Evolutionary conservation across 2,888 invertebrate genomes (phyloP).

Genomic region (Erynnis tages): DNA sequence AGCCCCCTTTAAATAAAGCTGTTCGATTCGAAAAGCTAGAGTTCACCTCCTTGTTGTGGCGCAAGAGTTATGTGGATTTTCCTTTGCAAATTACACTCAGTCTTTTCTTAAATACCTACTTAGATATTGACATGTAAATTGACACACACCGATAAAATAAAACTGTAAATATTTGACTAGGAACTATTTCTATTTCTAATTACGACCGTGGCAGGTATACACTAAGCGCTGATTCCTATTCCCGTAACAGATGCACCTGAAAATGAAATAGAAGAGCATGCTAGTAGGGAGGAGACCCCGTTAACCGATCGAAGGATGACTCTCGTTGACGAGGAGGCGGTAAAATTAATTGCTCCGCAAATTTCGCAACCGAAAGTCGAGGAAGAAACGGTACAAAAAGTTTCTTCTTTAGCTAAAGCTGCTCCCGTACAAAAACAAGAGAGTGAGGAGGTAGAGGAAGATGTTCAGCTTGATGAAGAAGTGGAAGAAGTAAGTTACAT

Average conservation of each 20-base stretch:
- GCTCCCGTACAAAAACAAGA: conserved; percentile 44
- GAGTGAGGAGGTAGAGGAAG: conserved; percentile 50
- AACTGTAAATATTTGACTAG: conserved; percentile 9
- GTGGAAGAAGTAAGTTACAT: conserved; percentile 33
- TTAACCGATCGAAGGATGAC: conserved; percentile 70
- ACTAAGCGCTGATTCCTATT: conserved; percentile 35
- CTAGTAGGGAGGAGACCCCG: conserved; percentile 58
- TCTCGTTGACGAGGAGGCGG: conserved; percentile 55
- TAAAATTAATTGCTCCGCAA: conserved; percentile 41
- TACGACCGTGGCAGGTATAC: conserved; percentile 17
- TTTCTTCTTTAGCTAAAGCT: conserved; percentile 43
- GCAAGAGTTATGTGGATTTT: neutral
- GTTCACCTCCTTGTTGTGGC: neutral
- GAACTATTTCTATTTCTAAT: neutral
- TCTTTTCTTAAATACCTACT: neutral
- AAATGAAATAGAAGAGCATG: conserved; percentile 46
- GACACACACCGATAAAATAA: neutral
- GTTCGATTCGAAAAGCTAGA: neutral
- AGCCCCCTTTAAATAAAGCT: too few species aligned
- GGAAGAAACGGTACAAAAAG: conserved; percentile 34
- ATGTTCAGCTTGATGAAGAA: conserved; percentile 35
- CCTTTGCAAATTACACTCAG: neutral
- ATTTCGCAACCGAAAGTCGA: conserved; percentile 27
- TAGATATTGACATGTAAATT: neutral
- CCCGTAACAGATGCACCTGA: conserved; percentile 55